A percentile compares a stretch with the other conserved stretches of the same genome.
phyloP scores from a whole-genome alignment of 2,113 vertebrate species.

The Regulus satrapa region DNA sequence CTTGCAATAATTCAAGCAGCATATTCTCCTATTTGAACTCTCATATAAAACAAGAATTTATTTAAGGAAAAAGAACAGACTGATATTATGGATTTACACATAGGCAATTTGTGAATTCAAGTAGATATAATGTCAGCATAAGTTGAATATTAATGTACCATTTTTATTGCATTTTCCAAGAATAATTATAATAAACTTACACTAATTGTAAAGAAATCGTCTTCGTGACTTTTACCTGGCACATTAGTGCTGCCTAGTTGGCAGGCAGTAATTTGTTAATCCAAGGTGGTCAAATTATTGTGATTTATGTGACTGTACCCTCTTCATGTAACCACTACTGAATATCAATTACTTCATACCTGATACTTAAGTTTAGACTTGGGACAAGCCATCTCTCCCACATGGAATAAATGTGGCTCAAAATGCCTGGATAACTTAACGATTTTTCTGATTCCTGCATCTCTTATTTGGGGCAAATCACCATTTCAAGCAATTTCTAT shows the following conservation, averaged over 20 bases:
- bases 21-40: neutral
- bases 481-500: neutral
- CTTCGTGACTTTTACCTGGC: neutral
- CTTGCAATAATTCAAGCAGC: neutral
- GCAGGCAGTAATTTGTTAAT: conserved; percentile 2
- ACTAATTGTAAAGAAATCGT: neutral
- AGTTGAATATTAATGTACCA: neutral
- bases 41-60: neutral
- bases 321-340: neutral
- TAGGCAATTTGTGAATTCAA: neutral
- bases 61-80: neutral
- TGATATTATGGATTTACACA: neutral
- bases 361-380: neutral
- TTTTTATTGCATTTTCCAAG: neutral
- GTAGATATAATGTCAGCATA: neutral
- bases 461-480: neutral
- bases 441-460: neutral
- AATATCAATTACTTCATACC: neutral
- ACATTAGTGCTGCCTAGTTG: neutral
- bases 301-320: neutral
- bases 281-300: neutral
- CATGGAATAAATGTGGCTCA: neutral
- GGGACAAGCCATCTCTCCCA: neutral
- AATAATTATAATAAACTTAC: neutral
- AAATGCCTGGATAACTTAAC: neutral